A percentile compares a stretch with the other conserved stretches of the same genome.
These are phyloP conservation scores for Coccyzus lansbergi DNA, from an alignment of 2,797 vertebrate genomes.

Conservation along the genomic window DNA sequence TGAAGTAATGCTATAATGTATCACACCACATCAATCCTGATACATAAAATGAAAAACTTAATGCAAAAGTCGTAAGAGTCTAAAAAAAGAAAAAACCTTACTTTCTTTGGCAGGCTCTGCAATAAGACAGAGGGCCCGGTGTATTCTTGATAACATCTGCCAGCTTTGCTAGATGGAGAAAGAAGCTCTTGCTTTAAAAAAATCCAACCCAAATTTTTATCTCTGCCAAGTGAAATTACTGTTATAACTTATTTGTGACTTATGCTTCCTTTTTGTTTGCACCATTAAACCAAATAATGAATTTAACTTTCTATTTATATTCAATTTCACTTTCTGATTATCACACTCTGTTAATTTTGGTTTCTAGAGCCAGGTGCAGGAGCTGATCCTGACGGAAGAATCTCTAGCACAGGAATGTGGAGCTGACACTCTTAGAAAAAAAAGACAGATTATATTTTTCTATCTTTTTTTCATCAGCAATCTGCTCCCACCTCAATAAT, in stretches of 20 bases:
- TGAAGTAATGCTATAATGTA: neutral
- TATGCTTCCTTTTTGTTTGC: neutral
- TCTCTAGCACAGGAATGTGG: neutral
- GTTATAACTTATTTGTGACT: neutral
- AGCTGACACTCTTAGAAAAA: neutral
- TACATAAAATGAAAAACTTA: neutral
- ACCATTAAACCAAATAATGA: neutral
- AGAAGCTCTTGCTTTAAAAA: neutral
- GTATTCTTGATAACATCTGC: neutral
- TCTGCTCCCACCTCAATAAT: neutral
- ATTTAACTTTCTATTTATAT: neutral
- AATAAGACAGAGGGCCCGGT: neutral
- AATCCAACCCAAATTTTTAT: neutral
- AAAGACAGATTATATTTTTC: neutral
- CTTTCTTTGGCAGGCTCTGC: neutral
- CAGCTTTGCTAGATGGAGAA: neutral
- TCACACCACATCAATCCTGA: neutral
- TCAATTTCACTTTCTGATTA: neutral
- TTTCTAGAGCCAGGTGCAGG: neutral
- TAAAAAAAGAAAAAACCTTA: neutral
- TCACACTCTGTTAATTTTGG: neutral
- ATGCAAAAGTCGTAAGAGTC: neutral
- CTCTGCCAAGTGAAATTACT: neutral
- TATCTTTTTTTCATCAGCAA: neutral
- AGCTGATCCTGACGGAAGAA: neutral